phyloP scores from a whole-genome alignment of 30 jellyfish, hydroid and myxozoan species.

The Catostylus mosaicus region DNA sequence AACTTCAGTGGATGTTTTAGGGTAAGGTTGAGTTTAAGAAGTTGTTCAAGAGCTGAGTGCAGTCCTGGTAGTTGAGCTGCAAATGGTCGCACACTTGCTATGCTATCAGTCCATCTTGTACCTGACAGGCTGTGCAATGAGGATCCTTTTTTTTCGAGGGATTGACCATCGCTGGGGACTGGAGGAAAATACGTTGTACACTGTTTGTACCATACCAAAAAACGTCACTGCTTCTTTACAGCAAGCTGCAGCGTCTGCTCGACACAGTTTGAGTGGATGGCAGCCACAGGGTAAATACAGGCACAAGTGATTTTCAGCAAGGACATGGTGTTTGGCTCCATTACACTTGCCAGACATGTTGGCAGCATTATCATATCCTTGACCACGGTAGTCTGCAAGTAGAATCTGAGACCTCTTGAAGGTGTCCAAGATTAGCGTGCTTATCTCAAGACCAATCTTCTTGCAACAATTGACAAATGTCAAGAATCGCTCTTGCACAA shows the following conservation, averaged over 20 bases:
- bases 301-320: conserved; percentile 40
- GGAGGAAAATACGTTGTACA: conserved; percentile 52
- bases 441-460: conserved; percentile 50
- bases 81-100: conserved; percentile 61
- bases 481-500: conserved; percentile 30
- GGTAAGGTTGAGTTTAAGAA: conserved; percentile 53
- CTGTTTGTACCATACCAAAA: conserved; percentile 44
- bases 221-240: conserved; percentile 62
- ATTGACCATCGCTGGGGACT: conserved; percentile 56
- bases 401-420: conserved; percentile 36
- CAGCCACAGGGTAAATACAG: conserved; percentile 48
- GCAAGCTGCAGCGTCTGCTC: conserved; percentile 66
- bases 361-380: conserved; percentile 75
- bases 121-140: conserved; percentile 63
- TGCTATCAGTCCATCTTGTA: conserved; percentile 65
- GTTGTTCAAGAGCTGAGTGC: conserved; percentile 39
- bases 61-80: conserved; percentile 67
- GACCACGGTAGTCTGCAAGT: conserved; percentile 67
- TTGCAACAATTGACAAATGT: conserved; percentile 64
- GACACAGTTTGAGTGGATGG: conserved; percentile 65
- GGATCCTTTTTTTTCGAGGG: conserved; percentile 42
- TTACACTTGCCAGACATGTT: conserved; percentile 69
- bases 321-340: conserved; percentile 71
- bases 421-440: conserved; percentile 31
- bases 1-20: conserved; percentile 46